A percentile compares a stretch with the other conserved stretches of the same genome.
phyloP scores from a whole-genome alignment of 2,888 invertebrate genomes.

The Clostera curtula region DNA sequence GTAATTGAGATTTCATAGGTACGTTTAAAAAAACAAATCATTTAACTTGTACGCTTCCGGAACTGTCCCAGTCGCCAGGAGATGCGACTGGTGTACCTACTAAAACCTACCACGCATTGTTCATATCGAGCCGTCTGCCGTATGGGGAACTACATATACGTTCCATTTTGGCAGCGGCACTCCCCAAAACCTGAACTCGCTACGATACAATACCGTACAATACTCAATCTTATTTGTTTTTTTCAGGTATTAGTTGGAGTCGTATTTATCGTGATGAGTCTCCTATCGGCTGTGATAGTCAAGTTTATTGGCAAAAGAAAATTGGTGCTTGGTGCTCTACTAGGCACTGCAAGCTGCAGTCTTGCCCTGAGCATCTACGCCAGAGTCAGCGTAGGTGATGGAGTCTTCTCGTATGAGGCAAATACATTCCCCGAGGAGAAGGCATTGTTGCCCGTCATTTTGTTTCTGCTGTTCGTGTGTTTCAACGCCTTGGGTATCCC shows the following conservation, averaged over 20 bases:
- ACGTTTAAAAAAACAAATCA: too few species aligned
- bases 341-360: constrained; percentile 43
- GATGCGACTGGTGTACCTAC: too few species aligned
- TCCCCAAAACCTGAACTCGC: too few species aligned
- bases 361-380: constrained; percentile 51
- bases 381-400: constrained; percentile 24
- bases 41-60: too few species aligned
- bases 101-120: too few species aligned
- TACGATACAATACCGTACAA: too few species aligned
- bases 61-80: too few species aligned
- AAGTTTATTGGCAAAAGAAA: constrained; percentile 57
- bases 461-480: constrained; percentile 53
- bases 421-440: constrained; percentile 53
- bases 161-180: too few species aligned
- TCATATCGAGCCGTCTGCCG: too few species aligned
- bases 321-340: constrained; percentile 43
- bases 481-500: constrained; percentile 63
- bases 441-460: constrained; percentile 49
- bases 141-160: too few species aligned
- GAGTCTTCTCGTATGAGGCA: constrained; percentile 53
- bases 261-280: constrained; percentile 45
- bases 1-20: too few species aligned
- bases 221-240: too few species aligned
- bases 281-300: constrained; percentile 49
- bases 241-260: constrained; percentile 55